A percentile compares a stretch with the other conserved stretches of the same genome.
Evolutionary conservation across 2,888 invertebrate species (phyloP).

Genomic region (Stenodema calcarata): DNA sequence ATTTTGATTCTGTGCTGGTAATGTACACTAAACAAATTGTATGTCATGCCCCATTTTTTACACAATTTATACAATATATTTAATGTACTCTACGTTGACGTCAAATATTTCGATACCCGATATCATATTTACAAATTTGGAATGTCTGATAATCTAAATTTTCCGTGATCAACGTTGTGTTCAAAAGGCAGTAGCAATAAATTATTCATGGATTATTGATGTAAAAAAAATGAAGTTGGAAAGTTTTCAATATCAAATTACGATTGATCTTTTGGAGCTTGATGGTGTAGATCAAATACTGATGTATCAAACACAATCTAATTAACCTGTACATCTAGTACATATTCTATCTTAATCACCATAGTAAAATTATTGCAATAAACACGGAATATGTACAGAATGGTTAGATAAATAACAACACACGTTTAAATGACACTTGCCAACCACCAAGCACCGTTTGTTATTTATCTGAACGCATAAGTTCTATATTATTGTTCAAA

Average conservation of each 20-base stretch:
- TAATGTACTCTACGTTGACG: not conserved
- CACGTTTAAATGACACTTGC: not conserved
- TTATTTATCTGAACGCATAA: constrained; percentile 32
- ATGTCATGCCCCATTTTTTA: not conserved
- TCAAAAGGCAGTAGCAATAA: too few species aligned
- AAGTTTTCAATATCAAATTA: too few species aligned
- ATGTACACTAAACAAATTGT: not conserved
- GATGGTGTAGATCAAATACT: too few species aligned
- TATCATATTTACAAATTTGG: too few species aligned
- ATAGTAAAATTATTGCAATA: not conserved
- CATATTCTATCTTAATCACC: not conserved
- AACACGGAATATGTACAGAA: not conserved
- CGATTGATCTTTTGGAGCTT: too few species aligned
- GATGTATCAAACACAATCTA: too few species aligned
- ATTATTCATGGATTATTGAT: too few species aligned
- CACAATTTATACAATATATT: not conserved
- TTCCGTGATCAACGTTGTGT: too few species aligned
- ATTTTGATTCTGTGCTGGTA: not conserved
- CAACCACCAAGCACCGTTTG: constrained; percentile 41
- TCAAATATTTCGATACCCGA: too few species aligned
- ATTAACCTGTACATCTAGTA: too few species aligned
- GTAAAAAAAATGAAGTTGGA: too few species aligned
- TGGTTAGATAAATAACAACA: constrained; percentile 14
- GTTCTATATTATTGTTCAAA: constrained; percentile 28
- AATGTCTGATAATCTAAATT: too few species aligned